These are phyloP conservation scores for Nephrotoma flavescens DNA, from an alignment of 2,888 invertebrate species.

Conservation along the genomic window DNA sequence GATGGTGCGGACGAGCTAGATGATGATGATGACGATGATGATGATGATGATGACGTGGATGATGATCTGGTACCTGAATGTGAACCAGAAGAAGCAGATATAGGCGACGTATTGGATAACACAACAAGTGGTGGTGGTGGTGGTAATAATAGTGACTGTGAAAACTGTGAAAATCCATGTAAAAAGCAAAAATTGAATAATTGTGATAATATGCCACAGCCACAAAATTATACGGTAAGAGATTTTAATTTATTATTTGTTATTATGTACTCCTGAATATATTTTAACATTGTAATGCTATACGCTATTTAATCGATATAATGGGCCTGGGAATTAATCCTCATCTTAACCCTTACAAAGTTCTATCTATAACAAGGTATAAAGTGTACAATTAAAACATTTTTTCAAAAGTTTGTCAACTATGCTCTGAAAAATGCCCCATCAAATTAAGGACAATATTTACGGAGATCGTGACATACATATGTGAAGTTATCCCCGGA, in stretches of 20 bases:
- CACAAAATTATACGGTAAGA: neutral
- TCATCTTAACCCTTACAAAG: too few relatives aligned
- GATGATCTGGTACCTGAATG: slow-evolving; percentile 11
- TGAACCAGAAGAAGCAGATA: slow-evolving; percentile 8
- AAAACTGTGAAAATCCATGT: slow-evolving; percentile 6
- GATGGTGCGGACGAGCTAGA: slow-evolving; percentile 4
- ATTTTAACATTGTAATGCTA: too few relatives aligned
- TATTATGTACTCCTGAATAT: neutral
- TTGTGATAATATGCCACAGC: neutral
- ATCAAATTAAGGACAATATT: too few relatives aligned
- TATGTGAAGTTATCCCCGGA: too few relatives aligned
- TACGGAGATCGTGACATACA: too few relatives aligned
- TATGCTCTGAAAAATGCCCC: too few relatives aligned
- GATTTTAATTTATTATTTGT: neutral
- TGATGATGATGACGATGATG: slow-evolving; percentile 10
- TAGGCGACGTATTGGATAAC: neutral
- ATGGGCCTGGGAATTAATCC: too few relatives aligned
- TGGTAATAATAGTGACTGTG: slow-evolving; percentile 3
- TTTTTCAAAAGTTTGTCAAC: too few relatives aligned
- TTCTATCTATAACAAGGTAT: too few relatives aligned
- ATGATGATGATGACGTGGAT: slow-evolving; percentile 9
- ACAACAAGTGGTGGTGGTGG: neutral
- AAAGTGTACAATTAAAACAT: too few relatives aligned
- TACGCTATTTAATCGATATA: too few relatives aligned
- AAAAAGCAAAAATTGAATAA: slow-evolving; percentile 5